phyloP scores from a whole-genome alignment of 2,113 vertebrate species.

The Melanocharis versteri region DNA sequence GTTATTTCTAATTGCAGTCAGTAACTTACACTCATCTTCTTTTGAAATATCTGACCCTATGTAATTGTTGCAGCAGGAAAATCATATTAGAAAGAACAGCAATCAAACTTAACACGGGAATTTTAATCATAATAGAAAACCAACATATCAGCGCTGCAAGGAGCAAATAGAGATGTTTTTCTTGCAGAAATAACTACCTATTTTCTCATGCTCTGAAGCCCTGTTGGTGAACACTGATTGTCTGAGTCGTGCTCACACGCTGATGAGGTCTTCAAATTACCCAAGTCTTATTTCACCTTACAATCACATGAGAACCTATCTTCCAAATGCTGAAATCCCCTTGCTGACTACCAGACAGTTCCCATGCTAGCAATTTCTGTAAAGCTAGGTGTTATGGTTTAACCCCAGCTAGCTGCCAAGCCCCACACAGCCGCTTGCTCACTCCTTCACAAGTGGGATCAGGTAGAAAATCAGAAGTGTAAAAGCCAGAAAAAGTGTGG shows the following conservation, averaged over 20 bases:
- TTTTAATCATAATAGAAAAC: background rate
- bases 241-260: background rate
- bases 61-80: background rate
- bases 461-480: background rate
- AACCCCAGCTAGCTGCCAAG: background rate
- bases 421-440: fast-evolving
- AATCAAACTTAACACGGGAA: background rate
- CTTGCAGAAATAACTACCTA: background rate
- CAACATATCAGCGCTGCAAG: background rate
- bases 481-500: background rate
- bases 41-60: background rate
- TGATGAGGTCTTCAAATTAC: background rate
- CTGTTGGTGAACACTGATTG: background rate
- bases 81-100: background rate
- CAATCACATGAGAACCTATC: background rate
- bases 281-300: background rate
- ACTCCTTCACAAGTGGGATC: too few relatives aligned
- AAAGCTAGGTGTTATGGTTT: background rate
- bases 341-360: background rate
- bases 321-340: background rate
- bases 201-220: background rate
- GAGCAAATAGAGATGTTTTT: background rate
- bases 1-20: background rate
- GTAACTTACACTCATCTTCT: background rate
- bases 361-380: background rate